Base-by-base conservation (phyloP, 2,888 invertebrate species). In the Ectobius pallidus region DNA sequence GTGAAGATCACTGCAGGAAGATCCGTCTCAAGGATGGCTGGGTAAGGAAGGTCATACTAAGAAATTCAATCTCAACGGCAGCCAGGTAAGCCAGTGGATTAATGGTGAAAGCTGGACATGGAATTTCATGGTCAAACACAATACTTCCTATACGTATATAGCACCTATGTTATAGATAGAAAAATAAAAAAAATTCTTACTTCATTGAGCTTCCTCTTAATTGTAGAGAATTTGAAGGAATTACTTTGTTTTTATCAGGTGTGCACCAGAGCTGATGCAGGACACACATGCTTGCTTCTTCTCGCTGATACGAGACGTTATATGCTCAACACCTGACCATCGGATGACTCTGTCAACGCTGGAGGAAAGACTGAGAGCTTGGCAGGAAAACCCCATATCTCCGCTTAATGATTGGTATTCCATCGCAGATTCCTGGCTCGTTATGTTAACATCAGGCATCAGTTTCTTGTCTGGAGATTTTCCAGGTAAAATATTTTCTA, bases 211-310 rank as follows among this genome's bases (percentile, higher is more conserved):
- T n/a, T n/a, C n/a, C n/a, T n/a, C n/a, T n/a, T n/a, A n/a, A n/a
- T n/a, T n/a, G n/a, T n/a, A n/a, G n/a, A n/a, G n/a, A n/a, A n/a
- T n/a, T n/a, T n/a, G n/a, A n/a, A n/a, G n/a, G n/a, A n/a, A n/a
- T n/a, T 7, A 34, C 11, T 34, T 34, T 34, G 34, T 7, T 69
- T 73, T 27, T 77, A 77, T 32, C 76, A 82, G 82, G 71, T 76
- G 78, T 55, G 81, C 85, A 6, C 86, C 87, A 22, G 85, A 87
- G 67, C 82, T 93, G 44, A 92, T 92, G 82, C 92, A 94, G 82
- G 93, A 93, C 65, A 93, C 93, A 0, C 94, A 94, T 77, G 88
- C 91, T 0, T 93, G 92, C 81, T 97, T 95, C 86, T 90, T 97
- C 82, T 94, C 95, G 1, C 83, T 97, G 52, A 87, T 97, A 32